Evolutionary conservation across 2,888 invertebrate genomes (phyloP).

Genomic region (Neelides folsomi): DNA sequence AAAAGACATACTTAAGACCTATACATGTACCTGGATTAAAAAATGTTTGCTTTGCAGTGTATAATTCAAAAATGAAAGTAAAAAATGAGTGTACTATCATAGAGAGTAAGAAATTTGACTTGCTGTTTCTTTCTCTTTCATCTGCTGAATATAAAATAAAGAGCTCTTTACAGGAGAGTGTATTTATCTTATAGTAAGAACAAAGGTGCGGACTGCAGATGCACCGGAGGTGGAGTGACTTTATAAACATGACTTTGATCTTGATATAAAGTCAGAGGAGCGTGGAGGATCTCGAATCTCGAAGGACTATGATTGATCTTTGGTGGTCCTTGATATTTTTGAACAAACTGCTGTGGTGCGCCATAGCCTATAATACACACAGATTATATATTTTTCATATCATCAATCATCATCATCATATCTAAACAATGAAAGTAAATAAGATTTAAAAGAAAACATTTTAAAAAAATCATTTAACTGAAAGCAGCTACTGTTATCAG

Average conservation of each 20-base stretch:
- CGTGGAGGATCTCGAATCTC: not conserved
- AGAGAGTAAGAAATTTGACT: too few species aligned
- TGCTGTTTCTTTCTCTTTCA: not conserved
- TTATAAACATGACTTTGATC: not conserved
- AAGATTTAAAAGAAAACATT: too few species aligned
- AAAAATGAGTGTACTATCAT: too few species aligned
- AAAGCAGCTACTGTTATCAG: too few species aligned
- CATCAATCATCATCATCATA: too few species aligned
- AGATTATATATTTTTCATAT: too few species aligned
- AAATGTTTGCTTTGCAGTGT: too few species aligned
- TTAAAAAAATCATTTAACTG: too few species aligned
- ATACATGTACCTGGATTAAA: too few species aligned
- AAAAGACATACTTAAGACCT: too few species aligned
- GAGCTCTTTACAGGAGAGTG: not conserved
- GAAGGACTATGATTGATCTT: not conserved
- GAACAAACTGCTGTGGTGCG: slow-evolving; percentile 7
- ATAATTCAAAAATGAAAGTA: too few species aligned
- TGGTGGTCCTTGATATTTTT: not conserved
- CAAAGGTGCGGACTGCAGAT: not conserved
- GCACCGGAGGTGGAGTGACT: slow-evolving; percentile 4
- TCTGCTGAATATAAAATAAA: not conserved
- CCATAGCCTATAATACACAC: slow-evolving; percentile 14
- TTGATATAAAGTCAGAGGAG: not conserved
- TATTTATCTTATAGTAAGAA: not conserved
- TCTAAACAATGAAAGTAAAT: too few species aligned